Percentiles rank a stretch among this genome's conserved stretches.
These are phyloP conservation scores for Gallinago jamesoni DNA, from an alignment of 2,113 vertebrate species.

Conservation along the genomic window DNA sequence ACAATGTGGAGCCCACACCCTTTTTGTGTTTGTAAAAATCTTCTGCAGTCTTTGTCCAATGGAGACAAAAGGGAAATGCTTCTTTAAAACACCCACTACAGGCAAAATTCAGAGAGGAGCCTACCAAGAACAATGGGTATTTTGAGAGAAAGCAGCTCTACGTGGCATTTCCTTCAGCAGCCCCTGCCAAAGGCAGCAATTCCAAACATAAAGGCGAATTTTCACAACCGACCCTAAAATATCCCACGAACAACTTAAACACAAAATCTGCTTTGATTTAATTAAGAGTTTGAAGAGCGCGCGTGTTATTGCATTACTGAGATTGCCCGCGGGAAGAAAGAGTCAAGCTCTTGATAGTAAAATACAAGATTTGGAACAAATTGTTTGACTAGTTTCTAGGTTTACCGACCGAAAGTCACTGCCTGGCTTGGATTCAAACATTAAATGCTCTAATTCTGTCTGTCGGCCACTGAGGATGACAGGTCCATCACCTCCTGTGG, in stretches of 20 bases:
- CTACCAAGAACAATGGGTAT: background rate
- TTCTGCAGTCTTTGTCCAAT: background rate
- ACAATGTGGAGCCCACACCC: background rate
- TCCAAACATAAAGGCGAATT: background rate
- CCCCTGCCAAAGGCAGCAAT: background rate
- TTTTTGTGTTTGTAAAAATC: background rate
- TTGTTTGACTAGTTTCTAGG: background rate
- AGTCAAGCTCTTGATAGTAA: background rate
- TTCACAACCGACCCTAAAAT: background rate
- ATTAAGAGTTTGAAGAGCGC: background rate
- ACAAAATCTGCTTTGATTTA: background rate
- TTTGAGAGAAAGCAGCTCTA: background rate
- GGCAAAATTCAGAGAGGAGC: background rate
- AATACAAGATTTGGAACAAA: background rate
- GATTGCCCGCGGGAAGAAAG: background rate
- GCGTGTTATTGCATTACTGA: background rate
- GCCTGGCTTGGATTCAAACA: background rate
- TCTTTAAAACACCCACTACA: background rate
- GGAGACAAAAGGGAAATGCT: background rate
- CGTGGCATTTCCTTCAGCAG: background rate
- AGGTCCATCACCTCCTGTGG: background rate
- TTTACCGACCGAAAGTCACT: background rate
- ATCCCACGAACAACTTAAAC: background rate
- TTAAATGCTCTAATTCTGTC: background rate
- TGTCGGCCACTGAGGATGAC: rapidly evolving